Conservation (phyloP, 1,140 invertebrate species). For the Camponotus pennsylvanicus region DNA sequence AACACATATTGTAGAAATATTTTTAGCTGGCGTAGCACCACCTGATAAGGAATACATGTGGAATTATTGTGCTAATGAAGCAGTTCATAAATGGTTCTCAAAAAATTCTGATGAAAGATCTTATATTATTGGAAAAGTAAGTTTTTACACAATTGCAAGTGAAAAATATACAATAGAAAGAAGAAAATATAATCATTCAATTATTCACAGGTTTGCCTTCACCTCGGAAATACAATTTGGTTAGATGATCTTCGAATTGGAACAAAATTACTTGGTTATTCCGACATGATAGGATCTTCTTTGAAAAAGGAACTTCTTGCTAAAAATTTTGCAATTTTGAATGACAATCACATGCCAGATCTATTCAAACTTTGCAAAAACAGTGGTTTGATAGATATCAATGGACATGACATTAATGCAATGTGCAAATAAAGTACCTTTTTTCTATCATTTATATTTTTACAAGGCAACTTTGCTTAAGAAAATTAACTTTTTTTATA, state of each 20-base stretch:
- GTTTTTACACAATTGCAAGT: conserved; percentile 12
- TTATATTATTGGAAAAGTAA: conserved; percentile 79
- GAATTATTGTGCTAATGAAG: conserved; percentile 75
- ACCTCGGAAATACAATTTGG: conserved; percentile 82
- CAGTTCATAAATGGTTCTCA: conserved; percentile 76
- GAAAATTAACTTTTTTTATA: neutral
- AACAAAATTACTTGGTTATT: conserved; percentile 74
- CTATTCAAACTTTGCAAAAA: conserved; percentile 71
- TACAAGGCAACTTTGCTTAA: neutral
- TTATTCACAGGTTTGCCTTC: conserved; percentile 77
- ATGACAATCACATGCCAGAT: conserved; percentile 74
- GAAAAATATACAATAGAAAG: neutral
- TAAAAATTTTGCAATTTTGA: conserved; percentile 73
- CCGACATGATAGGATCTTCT: conserved; percentile 72
- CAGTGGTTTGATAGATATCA: conserved; percentile 57
- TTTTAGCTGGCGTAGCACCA: conserved; percentile 77
- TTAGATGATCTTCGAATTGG: conserved; percentile 79
- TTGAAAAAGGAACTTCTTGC: conserved; percentile 74
- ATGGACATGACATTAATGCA: conserved; percentile 41
- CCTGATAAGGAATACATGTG: conserved; percentile 82
- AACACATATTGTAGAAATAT: conserved; percentile 80
- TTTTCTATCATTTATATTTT: conserved; percentile 14
- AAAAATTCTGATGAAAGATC: conserved; percentile 69
- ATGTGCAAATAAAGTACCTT: neutral
- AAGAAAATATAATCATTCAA: conserved; percentile 11